Conservation (phyloP, 2,797 vertebrate genomes). For the Microchirus variegatus region DNA sequence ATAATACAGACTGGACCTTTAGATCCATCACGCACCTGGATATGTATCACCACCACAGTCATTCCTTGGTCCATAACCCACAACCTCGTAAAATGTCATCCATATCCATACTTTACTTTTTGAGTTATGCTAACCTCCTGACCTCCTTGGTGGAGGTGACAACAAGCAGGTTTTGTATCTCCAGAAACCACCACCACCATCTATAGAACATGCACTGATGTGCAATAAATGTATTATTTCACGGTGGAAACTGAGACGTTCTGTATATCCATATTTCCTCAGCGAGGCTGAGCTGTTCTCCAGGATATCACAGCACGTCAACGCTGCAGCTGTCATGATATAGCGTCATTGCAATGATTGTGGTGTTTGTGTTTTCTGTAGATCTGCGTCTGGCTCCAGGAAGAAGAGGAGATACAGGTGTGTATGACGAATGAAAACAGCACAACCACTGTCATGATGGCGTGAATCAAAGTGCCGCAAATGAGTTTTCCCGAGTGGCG, state of each 20-base stretch:
- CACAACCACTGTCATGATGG: not conserved
- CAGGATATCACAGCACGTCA: not conserved
- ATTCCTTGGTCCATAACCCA: too few relatives aligned
- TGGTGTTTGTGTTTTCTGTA: conserved; percentile 58
- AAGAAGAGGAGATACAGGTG: conserved; percentile 96
- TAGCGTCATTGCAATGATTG: conserved; percentile 10
- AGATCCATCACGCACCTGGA: too few relatives aligned
- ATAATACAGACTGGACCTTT: too few relatives aligned
- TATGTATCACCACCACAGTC: too few relatives aligned
- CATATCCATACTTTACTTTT: too few relatives aligned
- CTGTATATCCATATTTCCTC: not conserved
- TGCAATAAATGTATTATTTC: conserved; percentile 11
- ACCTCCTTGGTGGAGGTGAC: conserved; percentile 3
- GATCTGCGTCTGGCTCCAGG: conserved; percentile 91
- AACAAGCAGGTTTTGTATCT: conserved; percentile 19
- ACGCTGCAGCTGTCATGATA: not conserved
- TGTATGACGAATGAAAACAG: conserved; percentile 45
- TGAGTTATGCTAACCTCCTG: too few relatives aligned
- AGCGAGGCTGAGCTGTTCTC: conserved; percentile 7
- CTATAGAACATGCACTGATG: conserved; percentile 14
- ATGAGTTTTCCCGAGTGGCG: conserved; percentile 3
- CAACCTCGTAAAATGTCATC: too few relatives aligned
- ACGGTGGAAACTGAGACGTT: not conserved
- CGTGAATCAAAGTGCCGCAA: not conserved
- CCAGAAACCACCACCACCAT: not conserved